A percentile compares a stretch with the other conserved stretches of the same genome.
phyloP scores from a whole-genome alignment of 2,888 invertebrate species.

The Heliconius sara region DNA sequence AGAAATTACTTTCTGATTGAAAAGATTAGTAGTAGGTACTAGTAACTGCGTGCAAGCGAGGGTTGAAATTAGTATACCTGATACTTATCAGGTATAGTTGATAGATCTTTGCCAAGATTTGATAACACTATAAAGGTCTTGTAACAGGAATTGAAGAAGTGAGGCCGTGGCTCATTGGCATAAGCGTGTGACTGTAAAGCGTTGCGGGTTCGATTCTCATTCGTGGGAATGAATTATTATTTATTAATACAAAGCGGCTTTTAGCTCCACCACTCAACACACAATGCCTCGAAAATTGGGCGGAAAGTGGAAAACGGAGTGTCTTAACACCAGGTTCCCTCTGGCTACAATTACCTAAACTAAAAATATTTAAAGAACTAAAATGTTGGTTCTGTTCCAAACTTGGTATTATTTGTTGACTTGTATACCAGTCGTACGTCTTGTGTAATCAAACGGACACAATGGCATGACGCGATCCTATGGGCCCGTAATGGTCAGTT shows the following conservation, averaged over 20 bases:
- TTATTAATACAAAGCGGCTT: too few species aligned
- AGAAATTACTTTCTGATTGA: conserved; percentile 11
- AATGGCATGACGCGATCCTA: conserved; percentile 44
- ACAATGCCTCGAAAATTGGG: too few species aligned
- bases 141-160: conserved; percentile 23
- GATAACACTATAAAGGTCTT: conserved; percentile 19
- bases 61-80: not conserved
- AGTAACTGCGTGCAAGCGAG: conserved; percentile 2
- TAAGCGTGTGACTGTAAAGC: too few species aligned
- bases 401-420: conserved; percentile 48
- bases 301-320: too few species aligned
- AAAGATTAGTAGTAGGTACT: not conserved
- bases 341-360: too few species aligned
- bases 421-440: conserved; percentile 46
- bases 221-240: too few species aligned
- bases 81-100: not conserved
- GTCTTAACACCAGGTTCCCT: too few species aligned
- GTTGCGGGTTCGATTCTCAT: too few species aligned
- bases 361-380: conserved; percentile 35
- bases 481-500: conserved; percentile 45
- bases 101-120: conserved; percentile 17
- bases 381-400: conserved; percentile 53
- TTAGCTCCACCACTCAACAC: too few species aligned
- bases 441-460: conserved; percentile 48
- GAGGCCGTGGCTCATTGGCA: too few species aligned